phyloP scores from a whole-genome alignment of 2,797 vertebrate species.

The Sciaenops ocellatus region DNA sequence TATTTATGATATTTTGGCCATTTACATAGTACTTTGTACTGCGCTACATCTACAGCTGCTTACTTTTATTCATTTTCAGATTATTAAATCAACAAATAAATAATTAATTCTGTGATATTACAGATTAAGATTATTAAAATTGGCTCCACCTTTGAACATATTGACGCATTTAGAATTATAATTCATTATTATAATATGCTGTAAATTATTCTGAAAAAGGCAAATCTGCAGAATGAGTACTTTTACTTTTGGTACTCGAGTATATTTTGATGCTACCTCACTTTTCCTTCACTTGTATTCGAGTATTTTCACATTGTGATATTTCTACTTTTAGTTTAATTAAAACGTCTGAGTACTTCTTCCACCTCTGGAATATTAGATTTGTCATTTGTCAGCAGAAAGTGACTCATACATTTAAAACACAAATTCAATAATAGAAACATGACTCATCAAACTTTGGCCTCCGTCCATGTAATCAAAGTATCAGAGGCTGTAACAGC shows the following conservation, averaged over 20 bases:
- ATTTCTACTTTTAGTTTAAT: too few relatives aligned
- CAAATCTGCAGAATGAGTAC: background rate
- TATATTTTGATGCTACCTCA: too few relatives aligned
- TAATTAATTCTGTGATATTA: background rate
- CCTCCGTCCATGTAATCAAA: conserved; percentile 12
- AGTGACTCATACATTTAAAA: background rate
- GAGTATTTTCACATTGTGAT: background rate
- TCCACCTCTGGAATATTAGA: background rate
- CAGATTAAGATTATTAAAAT: background rate
- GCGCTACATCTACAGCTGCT: too few relatives aligned
- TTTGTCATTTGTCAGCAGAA: background rate
- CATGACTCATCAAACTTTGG: conserved; percentile 51
- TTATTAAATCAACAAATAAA: background rate
- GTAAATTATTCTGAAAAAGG: too few relatives aligned
- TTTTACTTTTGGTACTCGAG: background rate
- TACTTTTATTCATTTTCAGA: too few relatives aligned
- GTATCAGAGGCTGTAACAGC: background rate
- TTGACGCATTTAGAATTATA: background rate
- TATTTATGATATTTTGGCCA: too few relatives aligned
- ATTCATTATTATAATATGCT: background rate
- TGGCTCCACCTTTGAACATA: background rate
- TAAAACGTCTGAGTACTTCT: background rate
- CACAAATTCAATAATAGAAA: conserved; percentile 20
- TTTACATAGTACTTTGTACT: too few relatives aligned
- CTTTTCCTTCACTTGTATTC: too few relatives aligned